Evolutionary conservation across 1,140 invertebrate genomes (phyloP).

Genomic region (Drosophila arizonae): DNA sequence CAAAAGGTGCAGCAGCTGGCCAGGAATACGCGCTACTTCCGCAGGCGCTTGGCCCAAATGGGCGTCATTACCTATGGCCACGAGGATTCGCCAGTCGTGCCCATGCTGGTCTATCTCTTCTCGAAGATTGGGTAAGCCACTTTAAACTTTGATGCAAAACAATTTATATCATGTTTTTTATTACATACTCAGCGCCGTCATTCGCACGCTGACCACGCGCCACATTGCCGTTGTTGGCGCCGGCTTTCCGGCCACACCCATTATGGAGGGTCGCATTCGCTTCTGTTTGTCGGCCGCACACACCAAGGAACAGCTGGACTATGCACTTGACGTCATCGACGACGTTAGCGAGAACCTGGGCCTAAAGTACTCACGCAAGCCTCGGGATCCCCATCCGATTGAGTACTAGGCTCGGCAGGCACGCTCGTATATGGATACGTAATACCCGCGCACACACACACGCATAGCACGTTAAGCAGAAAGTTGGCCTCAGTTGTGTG

Average conservation of each 20-base stretch:
- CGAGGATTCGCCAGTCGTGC: slow-evolving; percentile 98
- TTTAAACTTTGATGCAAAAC: background rate
- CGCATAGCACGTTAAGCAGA: slow-evolving; percentile 14
- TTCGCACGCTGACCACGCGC: slow-evolving; percentile 90
- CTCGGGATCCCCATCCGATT: slow-evolving; percentile 85
- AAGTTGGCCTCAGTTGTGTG: slow-evolving; percentile 11
- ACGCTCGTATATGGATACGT: background rate
- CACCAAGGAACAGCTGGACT: slow-evolving; percentile 97
- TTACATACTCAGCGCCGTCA: slow-evolving; percentile 87
- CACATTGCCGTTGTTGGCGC: slow-evolving; percentile 97
- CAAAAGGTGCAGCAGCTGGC: slow-evolving; percentile 90
- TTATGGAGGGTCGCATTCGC: slow-evolving; percentile 95
- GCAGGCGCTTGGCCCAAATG: slow-evolving; percentile 92
- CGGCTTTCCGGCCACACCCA: slow-evolving; percentile 98
- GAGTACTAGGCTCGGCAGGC: slow-evolving; percentile 83
- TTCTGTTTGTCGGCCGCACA: slow-evolving; percentile 98
- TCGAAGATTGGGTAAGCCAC: slow-evolving; percentile 91
- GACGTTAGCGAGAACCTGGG: slow-evolving; percentile 88
- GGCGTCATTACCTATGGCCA: slow-evolving; percentile 98
- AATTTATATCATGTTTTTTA: background rate
- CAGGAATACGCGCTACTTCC: slow-evolving; percentile 94
- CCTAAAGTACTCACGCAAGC: slow-evolving; percentile 88
- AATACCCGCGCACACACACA: slow-evolving; percentile 6
- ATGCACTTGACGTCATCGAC: slow-evolving; percentile 89
- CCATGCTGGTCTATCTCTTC: slow-evolving; percentile 96